These are phyloP conservation scores for Boleophthalmus pectinirostris DNA, from an alignment of 2,113 vertebrate genomes.

Conservation along the genomic window DNA sequence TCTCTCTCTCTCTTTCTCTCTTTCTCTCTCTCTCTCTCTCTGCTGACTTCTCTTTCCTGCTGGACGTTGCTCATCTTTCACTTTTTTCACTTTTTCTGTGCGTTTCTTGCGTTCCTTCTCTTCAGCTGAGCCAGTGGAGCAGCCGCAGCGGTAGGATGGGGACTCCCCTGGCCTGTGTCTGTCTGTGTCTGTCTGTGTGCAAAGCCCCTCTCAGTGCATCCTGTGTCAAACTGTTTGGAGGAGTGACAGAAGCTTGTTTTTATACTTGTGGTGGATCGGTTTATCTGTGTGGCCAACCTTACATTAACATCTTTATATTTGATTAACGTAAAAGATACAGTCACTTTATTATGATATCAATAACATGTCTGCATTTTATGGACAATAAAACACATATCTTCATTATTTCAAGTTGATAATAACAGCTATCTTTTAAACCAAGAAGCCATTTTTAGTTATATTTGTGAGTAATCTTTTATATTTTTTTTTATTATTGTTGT, in stretches of 20 bases:
- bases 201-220: slow-evolving; percentile 16
- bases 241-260: slow-evolving; percentile 6
- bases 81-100: slow-evolving; percentile 73
- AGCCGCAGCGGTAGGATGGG: slow-evolving; percentile 94
- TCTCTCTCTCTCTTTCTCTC: slow-evolving; percentile 35
- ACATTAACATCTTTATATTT: neutral
- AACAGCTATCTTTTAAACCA: no score
- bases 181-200: slow-evolving; percentile 36
- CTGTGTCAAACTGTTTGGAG: slow-evolving; percentile 25
- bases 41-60: slow-evolving; percentile 56
- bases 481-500: no score
- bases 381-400: neutral
- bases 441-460: no score
- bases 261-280: neutral
- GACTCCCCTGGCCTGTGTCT: slow-evolving; percentile 65
- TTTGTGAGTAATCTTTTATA: no score
- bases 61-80: slow-evolving; percentile 73
- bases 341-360: neutral
- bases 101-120: slow-evolving; percentile 78
- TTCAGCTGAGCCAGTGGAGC: slow-evolving; percentile 93
- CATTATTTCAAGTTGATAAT: no score
- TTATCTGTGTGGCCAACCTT: neutral
- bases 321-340: neutral
- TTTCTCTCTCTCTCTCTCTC: slow-evolving; percentile 57
- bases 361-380: neutral